Conservation (phyloP, 2,797 vertebrate genomes). For the Coregonus suidteri region DNA sequence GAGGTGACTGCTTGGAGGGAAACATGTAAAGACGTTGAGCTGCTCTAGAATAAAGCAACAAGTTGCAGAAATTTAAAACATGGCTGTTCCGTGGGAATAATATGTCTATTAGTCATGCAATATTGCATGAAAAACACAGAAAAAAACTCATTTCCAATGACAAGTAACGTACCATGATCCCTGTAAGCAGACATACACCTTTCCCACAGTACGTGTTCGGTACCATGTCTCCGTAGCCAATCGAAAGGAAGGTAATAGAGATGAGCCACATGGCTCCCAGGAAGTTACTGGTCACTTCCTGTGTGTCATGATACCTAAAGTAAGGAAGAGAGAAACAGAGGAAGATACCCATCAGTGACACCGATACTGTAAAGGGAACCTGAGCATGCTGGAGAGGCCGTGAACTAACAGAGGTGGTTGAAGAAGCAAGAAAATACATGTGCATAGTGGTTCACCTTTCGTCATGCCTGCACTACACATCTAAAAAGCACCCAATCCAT, state of each 20-base stretch:
- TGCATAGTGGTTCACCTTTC: conserved; percentile 26
- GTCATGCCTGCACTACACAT: conserved; percentile 33
- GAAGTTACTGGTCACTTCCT: conserved; percentile 97
- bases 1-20: neutral
- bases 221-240: conserved; percentile 96
- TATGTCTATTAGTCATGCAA: neutral
- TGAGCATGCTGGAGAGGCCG: conserved; percentile 62
- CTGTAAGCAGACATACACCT: conserved; percentile 93
- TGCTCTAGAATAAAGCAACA: neutral
- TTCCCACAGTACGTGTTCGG: conserved; percentile 95
- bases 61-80: neutral
- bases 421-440: conserved; percentile 17
- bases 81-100: neutral
- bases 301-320: conserved; percentile 94
- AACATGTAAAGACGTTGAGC: neutral
- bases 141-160: neutral
- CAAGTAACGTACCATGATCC: conserved; percentile 87
- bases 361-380: conserved; percentile 54
- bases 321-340: conserved; percentile 52
- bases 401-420: conserved; percentile 41
- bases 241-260: conserved; percentile 96
- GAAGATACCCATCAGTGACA: conserved; percentile 61
- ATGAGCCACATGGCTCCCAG: conserved; percentile 97
- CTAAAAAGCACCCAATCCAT: conserved; percentile 23
- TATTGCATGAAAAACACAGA: neutral